Conservation (phyloP, 2,797 vertebrate genomes). For the Sitta carolinensis region DNA sequence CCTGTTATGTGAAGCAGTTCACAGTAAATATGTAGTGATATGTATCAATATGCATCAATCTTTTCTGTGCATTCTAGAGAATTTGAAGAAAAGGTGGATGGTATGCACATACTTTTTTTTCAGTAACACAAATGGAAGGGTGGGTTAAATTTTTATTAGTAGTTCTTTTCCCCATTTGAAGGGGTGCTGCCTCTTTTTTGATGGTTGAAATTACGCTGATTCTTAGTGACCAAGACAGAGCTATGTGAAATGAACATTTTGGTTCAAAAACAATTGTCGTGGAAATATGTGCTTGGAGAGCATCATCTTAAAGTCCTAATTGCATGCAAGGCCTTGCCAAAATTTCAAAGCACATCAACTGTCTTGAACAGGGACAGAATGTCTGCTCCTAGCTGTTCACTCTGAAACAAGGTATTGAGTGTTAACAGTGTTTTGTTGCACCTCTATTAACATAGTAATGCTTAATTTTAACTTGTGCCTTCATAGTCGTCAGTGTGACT, state of each 20-base stretch:
- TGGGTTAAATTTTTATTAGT: background rate
- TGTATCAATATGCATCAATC: background rate
- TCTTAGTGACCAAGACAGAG: background rate
- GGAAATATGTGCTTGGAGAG: background rate
- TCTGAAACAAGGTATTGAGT: background rate
- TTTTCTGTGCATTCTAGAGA: background rate
- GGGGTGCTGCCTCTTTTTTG: background rate
- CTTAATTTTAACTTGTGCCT: background rate
- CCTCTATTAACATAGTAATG: background rate
- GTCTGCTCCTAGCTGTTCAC: background rate
- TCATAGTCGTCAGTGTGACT: background rate
- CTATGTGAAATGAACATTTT: background rate
- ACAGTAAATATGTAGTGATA: background rate
- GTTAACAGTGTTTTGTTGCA: background rate
- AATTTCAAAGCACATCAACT: background rate
- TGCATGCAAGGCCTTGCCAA: background rate
- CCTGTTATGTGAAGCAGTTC: background rate
- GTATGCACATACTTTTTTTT: background rate
- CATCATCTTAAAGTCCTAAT: background rate
- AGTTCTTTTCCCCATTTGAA: background rate
- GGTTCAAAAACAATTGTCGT: background rate
- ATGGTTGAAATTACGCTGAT: background rate
- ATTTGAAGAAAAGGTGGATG: background rate
- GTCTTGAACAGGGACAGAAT: background rate
- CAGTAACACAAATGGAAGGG: background rate